phyloP scores from a whole-genome alignment of 2,888 invertebrate species.

The Lithophane ornitopus region DNA sequence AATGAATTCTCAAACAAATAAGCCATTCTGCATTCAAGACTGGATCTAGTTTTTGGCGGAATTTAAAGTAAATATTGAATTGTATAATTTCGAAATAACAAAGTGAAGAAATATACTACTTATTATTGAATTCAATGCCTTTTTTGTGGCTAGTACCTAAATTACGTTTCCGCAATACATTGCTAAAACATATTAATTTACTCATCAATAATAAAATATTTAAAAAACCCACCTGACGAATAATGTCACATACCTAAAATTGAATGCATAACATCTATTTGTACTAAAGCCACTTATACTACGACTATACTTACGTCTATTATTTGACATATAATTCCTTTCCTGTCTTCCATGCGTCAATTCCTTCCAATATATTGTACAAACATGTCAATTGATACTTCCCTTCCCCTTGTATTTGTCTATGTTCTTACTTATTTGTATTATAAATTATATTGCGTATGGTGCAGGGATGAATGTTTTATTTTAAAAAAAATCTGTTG shows the following conservation, averaged over 20 bases:
- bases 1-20: neutral
- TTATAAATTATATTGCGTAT: conserved; percentile 28
- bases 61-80: neutral
- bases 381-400: conserved; percentile 87
- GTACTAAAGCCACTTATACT: conserved; percentile 28
- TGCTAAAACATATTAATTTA: neutral
- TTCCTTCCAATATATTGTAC: conserved; percentile 88
- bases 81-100: neutral
- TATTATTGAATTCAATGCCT: neutral
- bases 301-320: conserved; percentile 48
- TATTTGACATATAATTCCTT: conserved; percentile 75
- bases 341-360: conserved; percentile 89
- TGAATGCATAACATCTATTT: conserved; percentile 2
- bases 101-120: neutral
- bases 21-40: neutral
- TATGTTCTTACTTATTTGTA: conserved; percentile 18
- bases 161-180: neutral
- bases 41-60: neutral
- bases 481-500: neutral
- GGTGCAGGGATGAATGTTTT: conserved; percentile 27
- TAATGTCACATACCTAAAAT: neutral
- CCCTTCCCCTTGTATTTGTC: conserved; percentile 35
- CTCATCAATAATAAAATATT: neutral
- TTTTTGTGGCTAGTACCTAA: neutral
- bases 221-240: neutral